phyloP scores from a whole-genome alignment of 2,797 vertebrate species.

The Brachymystax lenok region DNA sequence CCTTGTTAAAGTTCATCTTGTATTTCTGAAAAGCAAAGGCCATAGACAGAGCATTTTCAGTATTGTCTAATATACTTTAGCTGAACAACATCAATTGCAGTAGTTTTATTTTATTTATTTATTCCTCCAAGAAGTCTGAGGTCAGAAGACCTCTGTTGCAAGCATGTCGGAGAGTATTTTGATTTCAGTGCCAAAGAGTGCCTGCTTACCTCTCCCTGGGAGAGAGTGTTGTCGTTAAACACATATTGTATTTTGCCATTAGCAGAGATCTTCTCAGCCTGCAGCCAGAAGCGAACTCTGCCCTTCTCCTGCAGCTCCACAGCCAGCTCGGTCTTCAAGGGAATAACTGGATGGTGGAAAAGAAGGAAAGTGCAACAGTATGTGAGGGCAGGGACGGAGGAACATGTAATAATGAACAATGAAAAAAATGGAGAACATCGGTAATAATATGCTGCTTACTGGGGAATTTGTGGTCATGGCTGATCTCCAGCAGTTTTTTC shows the following conservation, averaged over 20 bases:
- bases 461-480: slow-evolving; percentile 94
- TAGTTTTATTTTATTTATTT: no score
- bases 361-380: background rate
- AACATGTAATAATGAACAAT: no score
- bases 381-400: background rate
- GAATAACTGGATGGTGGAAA: slow-evolving; percentile 78
- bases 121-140: no score
- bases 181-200: background rate
- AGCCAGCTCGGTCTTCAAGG: slow-evolving; percentile 89
- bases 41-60: slow-evolving; percentile 11
- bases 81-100: background rate
- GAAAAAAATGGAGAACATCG: background rate
- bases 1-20: slow-evolving; percentile 95
- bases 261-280: slow-evolving; percentile 88
- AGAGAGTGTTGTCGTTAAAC: slow-evolving; percentile 91
- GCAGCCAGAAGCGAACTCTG: slow-evolving; percentile 95
- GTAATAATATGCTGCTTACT: slow-evolving; percentile 77
- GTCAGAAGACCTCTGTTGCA: no score
- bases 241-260: slow-evolving; percentile 89
- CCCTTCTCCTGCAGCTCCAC: slow-evolving; percentile 97
- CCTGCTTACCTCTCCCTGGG: slow-evolving; percentile 87
- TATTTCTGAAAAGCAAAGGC: slow-evolving; percentile 85
- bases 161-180: no score
- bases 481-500: slow-evolving; percentile 89
- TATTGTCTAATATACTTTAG: background rate